Conservation (phyloP, 2,113 vertebrate species). For the Paraplagusia blochii region DNA sequence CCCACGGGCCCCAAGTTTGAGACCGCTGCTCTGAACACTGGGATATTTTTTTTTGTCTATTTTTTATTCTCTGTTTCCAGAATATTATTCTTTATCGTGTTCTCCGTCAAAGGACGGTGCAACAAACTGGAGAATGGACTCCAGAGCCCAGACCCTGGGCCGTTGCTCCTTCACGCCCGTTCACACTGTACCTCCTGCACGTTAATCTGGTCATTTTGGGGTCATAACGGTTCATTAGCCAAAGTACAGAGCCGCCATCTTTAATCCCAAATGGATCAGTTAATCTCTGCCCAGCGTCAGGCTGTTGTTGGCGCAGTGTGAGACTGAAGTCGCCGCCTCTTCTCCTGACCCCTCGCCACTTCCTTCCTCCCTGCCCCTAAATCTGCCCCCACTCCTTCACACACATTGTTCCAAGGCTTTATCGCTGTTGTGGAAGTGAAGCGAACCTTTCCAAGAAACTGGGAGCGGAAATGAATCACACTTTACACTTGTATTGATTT, state of each 20-base stretch:
- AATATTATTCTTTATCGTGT: slow-evolving; percentile 8
- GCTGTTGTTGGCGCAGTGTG: slow-evolving; percentile 42
- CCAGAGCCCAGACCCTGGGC: too few species aligned
- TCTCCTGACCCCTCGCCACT: slow-evolving; percentile 53
- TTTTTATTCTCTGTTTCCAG: slow-evolving; percentile 14
- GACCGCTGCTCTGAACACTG: too few species aligned
- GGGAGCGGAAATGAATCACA: slow-evolving; percentile 10
- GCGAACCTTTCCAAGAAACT: slow-evolving; percentile 49
- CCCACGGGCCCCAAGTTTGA: too few species aligned
- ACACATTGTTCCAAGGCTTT: slow-evolving; percentile 56
- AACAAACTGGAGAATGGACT: slow-evolving; percentile 6
- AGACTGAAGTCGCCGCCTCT: slow-evolving; percentile 47
- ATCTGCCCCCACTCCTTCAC: not conserved
- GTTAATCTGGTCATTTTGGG: slow-evolving; percentile 62
- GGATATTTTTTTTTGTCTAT: slow-evolving; percentile 13
- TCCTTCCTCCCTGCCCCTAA: slow-evolving; percentile 49
- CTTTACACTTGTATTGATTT: slow-evolving; percentile 6
- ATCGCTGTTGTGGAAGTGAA: slow-evolving; percentile 49
- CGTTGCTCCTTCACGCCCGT: too few species aligned
- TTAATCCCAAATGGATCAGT: slow-evolving; percentile 74
- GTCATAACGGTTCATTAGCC: slow-evolving; percentile 64
- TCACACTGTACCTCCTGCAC: too few species aligned
- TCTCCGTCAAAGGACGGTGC: slow-evolving; percentile 6
- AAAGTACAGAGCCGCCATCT: slow-evolving; percentile 57
- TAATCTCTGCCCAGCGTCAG: slow-evolving; percentile 62